Evolutionary conservation across 2,888 invertebrate genomes (phyloP).

Genomic region (Cataglyphis livida): DNA sequence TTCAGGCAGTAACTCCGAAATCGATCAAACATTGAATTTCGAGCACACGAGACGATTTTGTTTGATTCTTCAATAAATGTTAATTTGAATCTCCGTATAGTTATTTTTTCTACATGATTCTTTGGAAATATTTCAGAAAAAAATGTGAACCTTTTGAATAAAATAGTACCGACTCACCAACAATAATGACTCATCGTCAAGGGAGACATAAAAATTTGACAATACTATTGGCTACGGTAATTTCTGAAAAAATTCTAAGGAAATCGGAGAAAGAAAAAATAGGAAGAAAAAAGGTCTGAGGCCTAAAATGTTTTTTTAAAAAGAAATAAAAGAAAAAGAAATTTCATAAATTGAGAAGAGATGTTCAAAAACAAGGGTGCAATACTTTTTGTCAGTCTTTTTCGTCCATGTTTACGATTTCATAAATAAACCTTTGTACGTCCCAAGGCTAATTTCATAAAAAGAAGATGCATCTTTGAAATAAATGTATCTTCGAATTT

Average conservation of each 20-base stretch:
- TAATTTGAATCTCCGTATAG: not conserved
- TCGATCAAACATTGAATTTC: slow-evolving; percentile 17
- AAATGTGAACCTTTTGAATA: not conserved
- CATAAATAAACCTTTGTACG: not conserved
- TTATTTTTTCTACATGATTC: not conserved
- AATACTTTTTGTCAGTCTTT: not conserved
- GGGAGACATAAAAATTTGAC: not conserved
- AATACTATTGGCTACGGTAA: not conserved
- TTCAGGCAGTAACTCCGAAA: not conserved
- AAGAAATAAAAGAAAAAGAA: not conserved
- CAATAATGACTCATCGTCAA: not conserved
- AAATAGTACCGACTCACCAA: not conserved
- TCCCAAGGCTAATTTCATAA: not conserved
- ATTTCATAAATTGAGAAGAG: not conserved
- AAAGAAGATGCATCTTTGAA: not conserved
- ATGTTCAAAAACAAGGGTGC: not conserved
- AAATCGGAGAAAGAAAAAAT: not conserved
- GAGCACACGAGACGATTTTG: no score
- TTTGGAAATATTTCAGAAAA: not conserved
- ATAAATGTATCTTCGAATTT: not conserved
- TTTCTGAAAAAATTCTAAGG: not conserved
- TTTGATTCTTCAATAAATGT: not conserved
- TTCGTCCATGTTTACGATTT: not conserved
- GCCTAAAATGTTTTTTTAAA: not conserved
- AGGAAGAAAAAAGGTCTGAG: not conserved